A percentile compares a stretch with the other conserved stretches of the same genome.
phyloP scores from a whole-genome alignment of 2,888 invertebrate genomes.

The Rapana venosa region DNA sequence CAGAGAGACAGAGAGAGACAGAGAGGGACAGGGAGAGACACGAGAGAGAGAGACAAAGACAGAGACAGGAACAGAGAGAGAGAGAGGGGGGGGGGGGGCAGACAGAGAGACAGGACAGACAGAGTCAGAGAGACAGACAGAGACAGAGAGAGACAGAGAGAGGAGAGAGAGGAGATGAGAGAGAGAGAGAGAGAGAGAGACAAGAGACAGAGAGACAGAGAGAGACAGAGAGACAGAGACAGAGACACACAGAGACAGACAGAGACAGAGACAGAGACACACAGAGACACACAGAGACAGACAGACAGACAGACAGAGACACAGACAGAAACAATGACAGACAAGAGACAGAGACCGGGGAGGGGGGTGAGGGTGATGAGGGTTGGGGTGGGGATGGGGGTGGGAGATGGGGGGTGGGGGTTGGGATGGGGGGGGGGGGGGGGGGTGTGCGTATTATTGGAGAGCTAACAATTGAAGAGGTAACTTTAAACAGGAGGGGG shows the following conservation, averaged over 20 bases:
- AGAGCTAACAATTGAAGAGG: too few species aligned
- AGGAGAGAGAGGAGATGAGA: background rate
- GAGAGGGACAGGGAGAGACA: too few species aligned
- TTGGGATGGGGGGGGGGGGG: background rate
- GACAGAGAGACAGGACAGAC: too few species aligned
- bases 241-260: background rate
- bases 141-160: background rate
- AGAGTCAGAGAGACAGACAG: too few species aligned
- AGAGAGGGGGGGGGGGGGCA: too few species aligned
- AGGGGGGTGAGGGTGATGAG: background rate
- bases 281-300: background rate
- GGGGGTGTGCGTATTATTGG: too few species aligned
- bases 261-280: background rate
- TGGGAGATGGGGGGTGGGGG: background rate
- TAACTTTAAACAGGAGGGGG: too few species aligned
- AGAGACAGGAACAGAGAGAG: too few species aligned
- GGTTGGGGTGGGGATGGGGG: background rate
- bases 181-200: constrained; percentile 1
- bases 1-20: too few species aligned
- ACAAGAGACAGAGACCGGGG: background rate
- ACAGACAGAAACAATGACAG: background rate
- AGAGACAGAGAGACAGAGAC: background rate
- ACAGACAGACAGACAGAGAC: background rate
- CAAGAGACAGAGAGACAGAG: background rate
- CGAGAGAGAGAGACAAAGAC: too few species aligned